phyloP scores from a whole-genome alignment of 2,797 vertebrate species.

The Typhlichthys eigenmanni region DNA sequence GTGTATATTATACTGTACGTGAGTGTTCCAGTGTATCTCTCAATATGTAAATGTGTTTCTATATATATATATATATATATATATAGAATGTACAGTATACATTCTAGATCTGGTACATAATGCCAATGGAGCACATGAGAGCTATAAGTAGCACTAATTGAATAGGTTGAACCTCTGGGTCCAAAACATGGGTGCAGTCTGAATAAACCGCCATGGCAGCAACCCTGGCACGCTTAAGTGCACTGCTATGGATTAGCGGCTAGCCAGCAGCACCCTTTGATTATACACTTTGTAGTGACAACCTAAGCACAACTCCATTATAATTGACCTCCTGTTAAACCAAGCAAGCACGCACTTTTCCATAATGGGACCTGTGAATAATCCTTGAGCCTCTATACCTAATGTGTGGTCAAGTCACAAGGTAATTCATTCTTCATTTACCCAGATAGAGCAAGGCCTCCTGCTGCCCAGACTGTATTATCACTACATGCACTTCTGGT shows the following conservation, averaged over 20 bases:
- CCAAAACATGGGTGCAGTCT: constrained; percentile 33
- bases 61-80: not conserved
- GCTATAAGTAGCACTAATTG: constrained; percentile 4
- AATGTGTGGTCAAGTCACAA: constrained; percentile 55
- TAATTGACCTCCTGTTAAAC: constrained; percentile 67
- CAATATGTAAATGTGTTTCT: constrained; percentile 2
- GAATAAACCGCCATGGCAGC: constrained; percentile 47
- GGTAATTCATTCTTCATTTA: constrained; percentile 66
- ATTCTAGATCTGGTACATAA: not conserved
- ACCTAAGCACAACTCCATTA: constrained; percentile 63
- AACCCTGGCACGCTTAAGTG: constrained; percentile 56
- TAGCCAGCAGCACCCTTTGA: constrained; percentile 58
- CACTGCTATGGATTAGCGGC: constrained; percentile 69
- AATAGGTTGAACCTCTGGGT: constrained; percentile 20
- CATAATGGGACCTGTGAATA: constrained; percentile 53
- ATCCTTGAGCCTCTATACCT: constrained; percentile 61
- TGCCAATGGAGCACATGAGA: not conserved
- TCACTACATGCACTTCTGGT: constrained; percentile 58
- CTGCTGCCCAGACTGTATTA: constrained; percentile 59
- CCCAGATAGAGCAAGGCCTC: constrained; percentile 51
- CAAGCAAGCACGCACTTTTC: constrained; percentile 54
- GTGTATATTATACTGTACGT: not conserved
- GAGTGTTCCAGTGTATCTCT: not conserved
- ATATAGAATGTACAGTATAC: too few relatives aligned
- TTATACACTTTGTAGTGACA: constrained; percentile 66